phyloP scores from a whole-genome alignment of 2,888 invertebrate genomes.

The Sipha maydis region DNA sequence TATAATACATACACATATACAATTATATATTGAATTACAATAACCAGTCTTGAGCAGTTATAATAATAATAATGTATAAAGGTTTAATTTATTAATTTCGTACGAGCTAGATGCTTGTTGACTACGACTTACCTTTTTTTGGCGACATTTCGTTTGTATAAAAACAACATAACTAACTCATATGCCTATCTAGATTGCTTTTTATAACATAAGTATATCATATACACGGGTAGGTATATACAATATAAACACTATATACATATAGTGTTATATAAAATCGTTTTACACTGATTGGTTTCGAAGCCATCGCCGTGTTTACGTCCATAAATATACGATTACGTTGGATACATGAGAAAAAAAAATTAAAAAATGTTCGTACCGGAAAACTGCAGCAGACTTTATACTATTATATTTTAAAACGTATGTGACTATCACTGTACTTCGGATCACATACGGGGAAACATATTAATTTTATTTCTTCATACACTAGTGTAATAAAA shows the following conservation, averaged over 20 bases:
- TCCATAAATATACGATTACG: not conserved
- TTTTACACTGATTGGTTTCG: not conserved
- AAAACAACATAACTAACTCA: not conserved
- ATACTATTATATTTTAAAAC: not conserved
- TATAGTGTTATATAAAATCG: not conserved
- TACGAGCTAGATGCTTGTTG: too few species aligned
- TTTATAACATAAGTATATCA: not conserved
- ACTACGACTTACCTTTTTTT: not conserved
- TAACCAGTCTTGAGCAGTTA: too few species aligned
- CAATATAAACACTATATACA: not conserved
- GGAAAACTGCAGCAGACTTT: not conserved
- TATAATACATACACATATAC: too few species aligned
- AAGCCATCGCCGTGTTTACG: not conserved
- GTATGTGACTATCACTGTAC: not conserved
- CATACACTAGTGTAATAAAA: not conserved
- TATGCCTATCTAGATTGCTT: not conserved
- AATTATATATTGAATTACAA: too few species aligned
- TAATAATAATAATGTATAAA: too few species aligned
- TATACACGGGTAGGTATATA: not conserved
- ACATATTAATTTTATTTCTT: not conserved
- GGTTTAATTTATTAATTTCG: not conserved
- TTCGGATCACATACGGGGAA: not conserved
- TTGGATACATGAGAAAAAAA: not conserved
- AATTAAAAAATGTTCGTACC: not conserved
- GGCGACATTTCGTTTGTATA: not conserved